A percentile compares a stretch with the other conserved stretches of the same genome.
Conservation (phyloP, 2,888 invertebrate species). For the Epinotia ramella region DNA sequence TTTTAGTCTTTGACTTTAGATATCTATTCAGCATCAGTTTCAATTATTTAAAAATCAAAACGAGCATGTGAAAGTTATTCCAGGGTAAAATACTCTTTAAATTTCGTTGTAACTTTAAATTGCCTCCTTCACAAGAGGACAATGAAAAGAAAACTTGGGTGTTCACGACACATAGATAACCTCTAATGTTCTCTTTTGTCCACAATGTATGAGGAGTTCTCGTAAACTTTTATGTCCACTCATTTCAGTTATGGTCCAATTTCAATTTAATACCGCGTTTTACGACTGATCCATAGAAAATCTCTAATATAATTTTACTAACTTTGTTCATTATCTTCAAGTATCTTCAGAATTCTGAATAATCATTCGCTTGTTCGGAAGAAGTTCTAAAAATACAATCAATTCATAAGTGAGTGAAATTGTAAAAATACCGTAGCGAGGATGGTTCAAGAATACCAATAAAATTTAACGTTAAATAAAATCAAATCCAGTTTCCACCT, state of each 20-base stretch:
- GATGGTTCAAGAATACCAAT: slow-evolving; percentile 25
- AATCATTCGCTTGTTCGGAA: background rate
- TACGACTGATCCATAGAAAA: slow-evolving; percentile 48
- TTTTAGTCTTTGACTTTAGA: too few relatives aligned
- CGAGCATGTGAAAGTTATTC: background rate
- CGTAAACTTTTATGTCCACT: slow-evolving; percentile 73
- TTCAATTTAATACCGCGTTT: slow-evolving; percentile 62
- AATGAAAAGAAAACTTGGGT: slow-evolving; percentile 75
- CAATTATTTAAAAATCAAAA: too few relatives aligned
- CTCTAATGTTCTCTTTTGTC: slow-evolving; percentile 73
- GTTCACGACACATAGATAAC: slow-evolving; percentile 75
- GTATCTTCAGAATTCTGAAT: slow-evolving; percentile 16
- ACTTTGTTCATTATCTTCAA: slow-evolving; percentile 39
- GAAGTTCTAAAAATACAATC: background rate
- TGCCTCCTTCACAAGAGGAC: slow-evolving; percentile 63
- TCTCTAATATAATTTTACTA: slow-evolving; percentile 30
- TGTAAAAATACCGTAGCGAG: background rate
- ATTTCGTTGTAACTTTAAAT: slow-evolving; percentile 58
- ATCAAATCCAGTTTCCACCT: slow-evolving; percentile 37
- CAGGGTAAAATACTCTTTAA: slow-evolving; percentile 37
- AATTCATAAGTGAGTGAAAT: background rate
- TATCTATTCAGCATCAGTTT: too few relatives aligned
- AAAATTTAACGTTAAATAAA: slow-evolving; percentile 34
- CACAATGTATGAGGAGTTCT: slow-evolving; percentile 75
- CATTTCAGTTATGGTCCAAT: slow-evolving; percentile 64